Evolutionary conservation across 2,888 invertebrate species (phyloP).

Genomic region (Electrophaes corylata): DNA sequence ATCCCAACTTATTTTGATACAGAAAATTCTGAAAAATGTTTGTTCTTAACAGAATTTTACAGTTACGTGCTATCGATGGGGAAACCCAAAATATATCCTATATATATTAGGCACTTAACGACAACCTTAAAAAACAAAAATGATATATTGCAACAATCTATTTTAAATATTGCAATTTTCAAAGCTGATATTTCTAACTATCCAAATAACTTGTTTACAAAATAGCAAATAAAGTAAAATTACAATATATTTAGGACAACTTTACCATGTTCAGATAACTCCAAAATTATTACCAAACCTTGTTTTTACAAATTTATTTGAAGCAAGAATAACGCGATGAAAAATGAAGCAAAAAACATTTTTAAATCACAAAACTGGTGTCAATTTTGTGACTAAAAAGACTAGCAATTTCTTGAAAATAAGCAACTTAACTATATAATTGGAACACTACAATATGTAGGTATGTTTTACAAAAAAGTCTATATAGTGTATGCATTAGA

Average conservation of each 20-base stretch:
- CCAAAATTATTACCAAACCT: too few relatives aligned
- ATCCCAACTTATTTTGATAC: too few relatives aligned
- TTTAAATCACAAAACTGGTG: not conserved
- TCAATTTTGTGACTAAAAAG: not conserved
- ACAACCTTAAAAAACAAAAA: slow-evolving; percentile 18
- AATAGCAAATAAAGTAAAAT: not conserved
- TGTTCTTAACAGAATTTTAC: not conserved
- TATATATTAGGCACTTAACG: slow-evolving; percentile 28
- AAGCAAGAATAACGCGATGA: not conserved
- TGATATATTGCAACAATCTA: not conserved
- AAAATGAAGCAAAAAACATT: not conserved
- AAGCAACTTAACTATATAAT: not conserved
- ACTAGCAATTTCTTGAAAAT: not conserved
- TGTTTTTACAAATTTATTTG: not conserved
- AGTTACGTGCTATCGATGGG: slow-evolving; percentile 8
- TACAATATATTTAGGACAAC: not conserved
- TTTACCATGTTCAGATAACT: too few relatives aligned
- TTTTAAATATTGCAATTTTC: not conserved
- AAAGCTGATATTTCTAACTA: not conserved
- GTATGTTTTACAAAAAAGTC: not conserved
- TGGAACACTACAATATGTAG: not conserved
- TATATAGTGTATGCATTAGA: too few relatives aligned
- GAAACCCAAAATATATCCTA: slow-evolving; percentile 22
- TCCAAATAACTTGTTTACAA: not conserved
- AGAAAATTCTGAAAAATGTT: slow-evolving; percentile 5